Percentiles rank a stretch among this genome's conserved stretches.
Evolutionary conservation across 2,113 vertebrate genomes (phyloP).

Genomic region (Thalassarche chlororhynchos): DNA sequence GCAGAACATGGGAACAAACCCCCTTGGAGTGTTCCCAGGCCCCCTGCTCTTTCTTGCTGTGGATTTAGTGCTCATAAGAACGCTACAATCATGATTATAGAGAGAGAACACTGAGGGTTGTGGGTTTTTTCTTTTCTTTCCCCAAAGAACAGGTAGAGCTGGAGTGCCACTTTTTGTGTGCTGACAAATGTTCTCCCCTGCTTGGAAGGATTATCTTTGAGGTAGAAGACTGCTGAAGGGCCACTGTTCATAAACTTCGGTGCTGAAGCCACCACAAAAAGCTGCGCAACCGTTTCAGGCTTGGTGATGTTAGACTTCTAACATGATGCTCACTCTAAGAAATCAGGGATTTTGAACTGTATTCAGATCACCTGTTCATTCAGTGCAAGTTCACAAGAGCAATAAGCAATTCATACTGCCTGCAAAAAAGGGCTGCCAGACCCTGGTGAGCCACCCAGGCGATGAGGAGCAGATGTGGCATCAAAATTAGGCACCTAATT

Average conservation of each 20-base stretch:
- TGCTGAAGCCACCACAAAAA: background rate
- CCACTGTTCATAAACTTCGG: fast-evolving
- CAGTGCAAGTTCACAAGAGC: background rate
- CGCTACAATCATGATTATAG: background rate
- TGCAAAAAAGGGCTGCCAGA: background rate
- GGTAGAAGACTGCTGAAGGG: background rate
- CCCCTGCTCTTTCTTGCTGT: background rate
- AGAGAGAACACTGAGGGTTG: background rate
- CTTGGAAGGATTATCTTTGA: background rate
- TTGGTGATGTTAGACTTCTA: no score
- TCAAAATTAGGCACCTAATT: background rate
- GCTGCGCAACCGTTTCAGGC: background rate
- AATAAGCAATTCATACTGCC: background rate
- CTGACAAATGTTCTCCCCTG: background rate
- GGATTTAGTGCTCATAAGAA: background rate
- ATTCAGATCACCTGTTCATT: background rate
- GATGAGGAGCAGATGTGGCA: background rate
- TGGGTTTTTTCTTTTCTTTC: background rate
- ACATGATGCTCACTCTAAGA: background rate
- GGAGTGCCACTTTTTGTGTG: background rate
- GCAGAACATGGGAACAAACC: background rate
- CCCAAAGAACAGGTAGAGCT: background rate
- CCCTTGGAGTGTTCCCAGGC: background rate
- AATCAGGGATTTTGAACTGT: background rate
- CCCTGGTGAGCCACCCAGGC: background rate